Conservation (phyloP, 2,888 invertebrate species). For the Pammene aurita region DNA sequence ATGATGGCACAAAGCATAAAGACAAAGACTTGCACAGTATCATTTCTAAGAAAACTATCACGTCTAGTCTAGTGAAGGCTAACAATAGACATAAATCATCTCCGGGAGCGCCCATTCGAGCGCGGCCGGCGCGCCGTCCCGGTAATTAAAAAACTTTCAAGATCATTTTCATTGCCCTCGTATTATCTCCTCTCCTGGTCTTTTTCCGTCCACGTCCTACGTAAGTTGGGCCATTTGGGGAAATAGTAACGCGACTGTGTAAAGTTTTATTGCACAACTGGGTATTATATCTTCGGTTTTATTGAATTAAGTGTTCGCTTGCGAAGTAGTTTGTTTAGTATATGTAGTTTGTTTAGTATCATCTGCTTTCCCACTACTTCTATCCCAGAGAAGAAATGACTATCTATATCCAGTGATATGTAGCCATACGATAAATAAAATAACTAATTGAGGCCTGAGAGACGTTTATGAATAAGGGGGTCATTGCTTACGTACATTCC, state of each 20-base stretch:
- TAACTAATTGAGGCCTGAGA: too few species aligned
- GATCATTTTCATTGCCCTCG: slow-evolving; percentile 53
- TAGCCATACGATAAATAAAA: too few species aligned
- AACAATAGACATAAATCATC: slow-evolving; percentile 56
- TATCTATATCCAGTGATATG: too few species aligned
- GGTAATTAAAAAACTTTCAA: slow-evolving; percentile 67
- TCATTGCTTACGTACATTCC: too few species aligned
- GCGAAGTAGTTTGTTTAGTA: slow-evolving; percentile 20
- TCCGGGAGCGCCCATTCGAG: slow-evolving; percentile 48
- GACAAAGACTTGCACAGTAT: slow-evolving; percentile 21
- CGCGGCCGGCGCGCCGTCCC: slow-evolving; percentile 43
- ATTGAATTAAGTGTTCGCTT: slow-evolving; percentile 42
- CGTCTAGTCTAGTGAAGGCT: slow-evolving; percentile 3
- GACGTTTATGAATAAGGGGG: too few species aligned
- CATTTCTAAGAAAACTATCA: slow-evolving; percentile 30
- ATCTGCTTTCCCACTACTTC: background rate
- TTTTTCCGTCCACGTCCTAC: slow-evolving; percentile 12
- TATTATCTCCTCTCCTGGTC: slow-evolving; percentile 27
- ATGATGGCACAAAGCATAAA: too few species aligned
- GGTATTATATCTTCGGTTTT: slow-evolving; percentile 41
- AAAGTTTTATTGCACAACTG: slow-evolving; percentile 33
- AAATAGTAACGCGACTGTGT: slow-evolving; percentile 45
- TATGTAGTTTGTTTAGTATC: slow-evolving; percentile 18
- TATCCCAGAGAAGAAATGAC: too few species aligned
- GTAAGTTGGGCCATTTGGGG: slow-evolving; percentile 50